These are phyloP conservation scores for Lacerta agilis DNA, from an alignment of 2,797 vertebrate genomes.

Conservation along the genomic window DNA sequence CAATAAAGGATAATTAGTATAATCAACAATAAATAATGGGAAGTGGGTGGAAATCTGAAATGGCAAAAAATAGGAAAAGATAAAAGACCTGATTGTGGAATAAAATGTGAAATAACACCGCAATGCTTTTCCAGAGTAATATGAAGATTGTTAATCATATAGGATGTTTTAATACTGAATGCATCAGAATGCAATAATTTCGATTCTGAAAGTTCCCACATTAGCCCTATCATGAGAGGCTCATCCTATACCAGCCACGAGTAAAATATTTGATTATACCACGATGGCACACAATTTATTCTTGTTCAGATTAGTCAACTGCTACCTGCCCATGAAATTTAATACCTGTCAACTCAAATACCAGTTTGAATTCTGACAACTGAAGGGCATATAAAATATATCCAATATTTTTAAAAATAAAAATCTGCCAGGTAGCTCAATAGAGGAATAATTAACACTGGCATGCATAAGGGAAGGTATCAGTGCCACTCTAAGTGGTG, in stretches of 20 bases:
- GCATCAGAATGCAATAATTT: neutral
- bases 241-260: neutral
- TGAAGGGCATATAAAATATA: slow-evolving; percentile 5
- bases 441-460: neutral
- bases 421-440: neutral
- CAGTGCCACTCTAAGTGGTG: neutral
- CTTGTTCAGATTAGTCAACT: slow-evolving; percentile 20
- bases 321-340: slow-evolving; percentile 13
- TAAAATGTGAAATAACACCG: neutral
- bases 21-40: neutral
- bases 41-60: neutral
- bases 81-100: neutral
- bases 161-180: neutral
- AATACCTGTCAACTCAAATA: slow-evolving; percentile 2
- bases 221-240: neutral
- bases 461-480: neutral
- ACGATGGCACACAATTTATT: neutral
- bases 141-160: neutral
- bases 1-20: neutral
- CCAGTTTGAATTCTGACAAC: slow-evolving; percentile 15
- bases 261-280: neutral
- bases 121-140: neutral
- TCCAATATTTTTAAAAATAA: neutral
- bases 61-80: neutral
- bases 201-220: neutral